Percentiles rank a stretch among this genome's conserved stretches.
phyloP scores from a whole-genome alignment of 2,888 invertebrate genomes.

The Scelioninae gen. 1 region DNA sequence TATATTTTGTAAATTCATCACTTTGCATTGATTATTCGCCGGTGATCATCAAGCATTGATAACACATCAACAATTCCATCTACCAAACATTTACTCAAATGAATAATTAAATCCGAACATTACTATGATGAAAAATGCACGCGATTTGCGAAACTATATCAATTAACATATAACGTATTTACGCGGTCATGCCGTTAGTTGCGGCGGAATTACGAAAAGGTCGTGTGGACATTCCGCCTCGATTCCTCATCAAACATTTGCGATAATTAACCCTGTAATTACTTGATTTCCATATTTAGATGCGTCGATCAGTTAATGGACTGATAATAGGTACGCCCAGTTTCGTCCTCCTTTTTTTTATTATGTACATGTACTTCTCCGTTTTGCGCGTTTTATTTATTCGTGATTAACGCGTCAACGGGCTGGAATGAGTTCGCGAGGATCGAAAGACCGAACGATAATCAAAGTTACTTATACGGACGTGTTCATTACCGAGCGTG shows the following conservation, averaged over 20 bases:
- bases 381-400: slow-evolving; percentile 64
- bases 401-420: slow-evolving; percentile 70
- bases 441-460: slow-evolving; percentile 72
- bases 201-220: slow-evolving; percentile 46
- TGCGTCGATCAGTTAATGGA: slow-evolving; percentile 65
- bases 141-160: slow-evolving; percentile 52
- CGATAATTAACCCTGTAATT: slow-evolving; percentile 74
- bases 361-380: background rate
- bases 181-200: slow-evolving; percentile 34
- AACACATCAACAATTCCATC: background rate
- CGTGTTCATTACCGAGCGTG: slow-evolving; percentile 73
- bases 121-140: slow-evolving; percentile 48
- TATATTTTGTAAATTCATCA: no score
- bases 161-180: slow-evolving; percentile 59
- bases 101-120: slow-evolving; percentile 26
- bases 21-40: no score
- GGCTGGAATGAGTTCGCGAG: slow-evolving; percentile 63
- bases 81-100: background rate
- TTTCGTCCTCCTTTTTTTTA: slow-evolving; percentile 18
- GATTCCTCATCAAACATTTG: slow-evolving; percentile 68
- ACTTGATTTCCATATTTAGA: slow-evolving; percentile 74
- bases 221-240: slow-evolving; percentile 55
- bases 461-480: slow-evolving; percentile 73
- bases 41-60: no score
- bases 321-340: slow-evolving; percentile 59